Evolutionary conservation across 2,797 vertebrate species (phyloP), one percentile per base, ranked within the genome.

Genomic region (Cyclura pinguis): DNA sequence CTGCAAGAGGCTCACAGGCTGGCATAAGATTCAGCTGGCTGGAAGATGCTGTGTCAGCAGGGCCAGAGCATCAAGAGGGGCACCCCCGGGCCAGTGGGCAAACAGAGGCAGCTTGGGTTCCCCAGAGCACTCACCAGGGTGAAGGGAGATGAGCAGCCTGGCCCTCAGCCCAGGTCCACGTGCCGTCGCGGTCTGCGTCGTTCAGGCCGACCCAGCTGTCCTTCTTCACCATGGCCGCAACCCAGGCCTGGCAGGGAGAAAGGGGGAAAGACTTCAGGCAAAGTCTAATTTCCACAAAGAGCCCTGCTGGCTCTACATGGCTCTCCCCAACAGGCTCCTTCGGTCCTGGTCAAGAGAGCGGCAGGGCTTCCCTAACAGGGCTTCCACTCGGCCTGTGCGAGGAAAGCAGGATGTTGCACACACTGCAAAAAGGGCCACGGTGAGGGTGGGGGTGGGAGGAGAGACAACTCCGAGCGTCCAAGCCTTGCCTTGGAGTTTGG

Each of bases 171-270:
- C 91, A 91, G 0, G 57, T 86, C 93, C 93, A 93, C 0, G 1
- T 24, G 12, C 93, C 81, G 0, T 91, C 87, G 12, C 14, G 50
- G 9, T 87, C 87, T 0, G 27, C 29, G 12, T 92, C 89, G 0
- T 78, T 91, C 47, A 93, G 85, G 38, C 89, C 93, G 0, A 16
- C 78, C 93, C 93, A 93, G 88, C 89, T 91, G 57, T 32, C 55
- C 59, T 22, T 62, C 72, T 50, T 82, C 35, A 93, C 80, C 91
- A 88, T 88, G 82, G 76, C 76, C 4, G 77, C 22, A 18, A 86
- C n/a, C 93, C 93, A 93, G 84, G 16, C 85, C 93, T 93, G 38
- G 8, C 9, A 69, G 50, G 57, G 38, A 24, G n/a, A 27, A 42
- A 47, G 35, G 2, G 0, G 0, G 14, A 47, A 47, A 47, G 42